These are phyloP conservation scores for Chloroceryle inda DNA, from an alignment of 2,797 vertebrate species.

Conservation along the genomic window DNA sequence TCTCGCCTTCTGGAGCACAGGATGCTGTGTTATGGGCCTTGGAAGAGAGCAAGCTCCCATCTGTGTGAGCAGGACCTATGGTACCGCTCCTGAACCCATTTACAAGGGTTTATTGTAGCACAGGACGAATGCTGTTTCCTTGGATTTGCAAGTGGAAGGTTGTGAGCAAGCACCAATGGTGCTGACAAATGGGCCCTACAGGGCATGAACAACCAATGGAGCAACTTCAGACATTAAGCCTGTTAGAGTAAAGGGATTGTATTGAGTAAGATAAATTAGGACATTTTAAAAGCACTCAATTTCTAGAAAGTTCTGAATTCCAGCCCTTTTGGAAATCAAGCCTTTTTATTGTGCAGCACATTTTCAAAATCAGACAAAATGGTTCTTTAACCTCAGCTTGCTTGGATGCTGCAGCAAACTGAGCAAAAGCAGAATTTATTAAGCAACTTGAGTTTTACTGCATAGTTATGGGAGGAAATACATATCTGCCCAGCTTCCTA, in stretches of 20 bases:
- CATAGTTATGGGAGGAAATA: neutral
- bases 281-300: neutral
- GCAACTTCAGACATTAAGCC: neutral
- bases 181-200: neutral
- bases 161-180: neutral
- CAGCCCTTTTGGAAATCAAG: neutral
- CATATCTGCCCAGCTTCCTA: neutral
- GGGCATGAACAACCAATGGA: neutral
- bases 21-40: accelerated
- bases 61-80: neutral
- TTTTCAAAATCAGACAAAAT: neutral
- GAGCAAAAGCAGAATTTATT: neutral
- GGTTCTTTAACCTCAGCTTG: neutral
- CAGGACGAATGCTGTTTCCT: neutral
- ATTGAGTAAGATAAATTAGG: neutral
- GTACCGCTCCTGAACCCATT: neutral
- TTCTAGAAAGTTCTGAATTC: neutral
- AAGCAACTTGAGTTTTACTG: neutral
- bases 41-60: neutral
- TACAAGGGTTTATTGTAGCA: accelerated
- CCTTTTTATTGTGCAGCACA: neutral
- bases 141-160: neutral
- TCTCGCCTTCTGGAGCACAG: neutral
- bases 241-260: neutral
- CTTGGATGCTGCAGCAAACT: neutral